Percentiles rank a stretch among this genome's conserved stretches.
These are phyloP conservation scores for Frankliniella intonsa DNA, from an alignment of 2,888 invertebrate genomes.

Conservation along the genomic window DNA sequence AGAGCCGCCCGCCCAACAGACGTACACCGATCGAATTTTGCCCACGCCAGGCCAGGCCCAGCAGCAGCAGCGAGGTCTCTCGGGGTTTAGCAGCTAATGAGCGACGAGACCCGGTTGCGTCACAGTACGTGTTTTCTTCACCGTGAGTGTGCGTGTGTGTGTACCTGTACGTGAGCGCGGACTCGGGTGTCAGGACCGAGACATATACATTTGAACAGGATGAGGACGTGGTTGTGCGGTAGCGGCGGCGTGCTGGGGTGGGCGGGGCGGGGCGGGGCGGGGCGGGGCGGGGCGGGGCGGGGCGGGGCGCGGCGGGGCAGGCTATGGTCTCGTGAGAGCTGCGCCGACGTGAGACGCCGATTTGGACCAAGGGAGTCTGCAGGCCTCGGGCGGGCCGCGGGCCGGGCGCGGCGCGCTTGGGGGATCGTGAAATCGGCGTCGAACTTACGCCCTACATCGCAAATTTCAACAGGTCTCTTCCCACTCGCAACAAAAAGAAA, in stretches of 20 bases:
- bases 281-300: neutral
- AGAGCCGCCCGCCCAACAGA: too few species aligned
- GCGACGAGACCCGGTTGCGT: neutral
- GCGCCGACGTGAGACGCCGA: neutral
- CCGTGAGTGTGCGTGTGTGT: neutral
- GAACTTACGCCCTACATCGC: too few species aligned
- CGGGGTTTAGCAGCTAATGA: slow-evolving; percentile 3
- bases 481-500: too few species aligned
- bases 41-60: neutral
- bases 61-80: neutral
- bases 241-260: too few species aligned
- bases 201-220: neutral
- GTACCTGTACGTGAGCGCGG: neutral
- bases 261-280: neutral
- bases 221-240: too few species aligned
- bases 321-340: neutral
- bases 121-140: neutral
- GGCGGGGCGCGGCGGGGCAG: neutral
- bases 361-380: neutral
- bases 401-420: too few species aligned
- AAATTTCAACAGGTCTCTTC: too few species aligned
- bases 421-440: too few species aligned
- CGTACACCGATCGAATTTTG: slow-evolving; percentile 10
- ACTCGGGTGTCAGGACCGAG: neutral
- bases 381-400: too few species aligned